These are phyloP conservation scores for Aptenodytes patagonicus DNA, from an alignment of 2,113 vertebrate genomes.

Conservation along the genomic window DNA sequence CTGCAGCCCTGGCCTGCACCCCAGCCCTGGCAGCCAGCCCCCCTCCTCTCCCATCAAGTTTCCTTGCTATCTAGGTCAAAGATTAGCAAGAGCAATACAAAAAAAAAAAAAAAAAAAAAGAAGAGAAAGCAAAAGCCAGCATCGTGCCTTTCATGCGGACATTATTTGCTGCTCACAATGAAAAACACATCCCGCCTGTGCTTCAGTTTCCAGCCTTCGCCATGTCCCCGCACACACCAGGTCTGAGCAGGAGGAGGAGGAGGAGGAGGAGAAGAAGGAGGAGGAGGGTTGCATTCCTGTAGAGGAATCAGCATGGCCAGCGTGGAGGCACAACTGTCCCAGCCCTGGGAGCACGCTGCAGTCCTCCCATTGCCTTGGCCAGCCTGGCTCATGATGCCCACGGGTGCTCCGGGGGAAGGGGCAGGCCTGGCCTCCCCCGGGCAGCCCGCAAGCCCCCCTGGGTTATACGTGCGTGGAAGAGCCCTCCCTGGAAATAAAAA, in stretches of 20 bases:
- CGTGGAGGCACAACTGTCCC: not conserved
- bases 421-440: accelerated
- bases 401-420: not conserved
- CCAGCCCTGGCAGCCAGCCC: not conserved
- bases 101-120: not conserved
- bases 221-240: not conserved
- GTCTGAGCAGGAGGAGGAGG: not conserved
- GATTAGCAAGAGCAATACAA: slow-evolving; percentile 24
- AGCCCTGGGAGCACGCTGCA: accelerated
- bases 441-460: not conserved
- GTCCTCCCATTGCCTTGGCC: not conserved
- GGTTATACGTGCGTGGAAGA: not conserved
- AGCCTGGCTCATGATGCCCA: not conserved
- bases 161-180: not conserved
- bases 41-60: not conserved
- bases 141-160: not conserved
- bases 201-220: not conserved
- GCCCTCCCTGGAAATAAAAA: not conserved
- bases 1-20: not conserved
- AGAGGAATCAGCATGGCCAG: not conserved
- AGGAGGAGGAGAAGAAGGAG: not conserved
- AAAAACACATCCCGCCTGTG: not conserved
- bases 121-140: slow-evolving; percentile 25
- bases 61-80: slow-evolving; percentile 50
- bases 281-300: not conserved